phyloP scores from a whole-genome alignment of 1,140 invertebrate species.

The Aricia agestis region DNA sequence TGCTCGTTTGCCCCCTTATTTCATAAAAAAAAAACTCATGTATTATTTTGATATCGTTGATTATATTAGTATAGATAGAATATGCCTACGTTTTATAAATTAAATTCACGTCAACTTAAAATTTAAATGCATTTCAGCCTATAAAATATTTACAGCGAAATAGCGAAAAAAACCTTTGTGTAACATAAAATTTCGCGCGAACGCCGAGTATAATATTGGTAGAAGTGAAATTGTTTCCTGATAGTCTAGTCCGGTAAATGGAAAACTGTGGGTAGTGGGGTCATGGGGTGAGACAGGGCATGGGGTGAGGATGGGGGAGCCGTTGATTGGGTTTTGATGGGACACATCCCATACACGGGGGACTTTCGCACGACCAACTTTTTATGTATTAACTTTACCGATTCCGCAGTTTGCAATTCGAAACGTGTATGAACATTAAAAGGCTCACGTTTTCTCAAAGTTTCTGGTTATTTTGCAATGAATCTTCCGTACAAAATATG shows the following conservation, averaged over 20 bases:
- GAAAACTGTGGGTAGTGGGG: not conserved
- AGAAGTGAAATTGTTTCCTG: not conserved
- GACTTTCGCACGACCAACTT: not conserved
- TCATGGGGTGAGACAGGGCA: not conserved
- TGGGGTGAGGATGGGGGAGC: not conserved
- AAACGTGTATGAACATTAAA: not conserved
- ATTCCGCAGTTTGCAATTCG: not conserved
- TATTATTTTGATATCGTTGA: no score
- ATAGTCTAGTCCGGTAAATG: constrained; percentile 2
- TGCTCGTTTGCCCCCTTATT: no score
- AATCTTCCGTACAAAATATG: no score
- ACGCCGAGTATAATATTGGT: not conserved
- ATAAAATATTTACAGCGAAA: no score
- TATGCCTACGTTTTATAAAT: no score
- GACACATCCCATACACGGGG: not conserved
- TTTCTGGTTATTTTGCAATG: not conserved
- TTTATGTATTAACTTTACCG: constrained; percentile 3
- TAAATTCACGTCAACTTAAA: no score
- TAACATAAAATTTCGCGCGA: not conserved
- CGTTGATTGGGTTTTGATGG: constrained; percentile 7
- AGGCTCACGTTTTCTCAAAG: not conserved
- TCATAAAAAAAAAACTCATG: no score
- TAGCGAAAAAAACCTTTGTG: not conserved
- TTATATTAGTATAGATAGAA: no score
- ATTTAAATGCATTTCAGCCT: no score